Evolutionary conservation across 2,113 vertebrate species (phyloP).

Genomic region (Hypocryptadius cinnamomeus): DNA sequence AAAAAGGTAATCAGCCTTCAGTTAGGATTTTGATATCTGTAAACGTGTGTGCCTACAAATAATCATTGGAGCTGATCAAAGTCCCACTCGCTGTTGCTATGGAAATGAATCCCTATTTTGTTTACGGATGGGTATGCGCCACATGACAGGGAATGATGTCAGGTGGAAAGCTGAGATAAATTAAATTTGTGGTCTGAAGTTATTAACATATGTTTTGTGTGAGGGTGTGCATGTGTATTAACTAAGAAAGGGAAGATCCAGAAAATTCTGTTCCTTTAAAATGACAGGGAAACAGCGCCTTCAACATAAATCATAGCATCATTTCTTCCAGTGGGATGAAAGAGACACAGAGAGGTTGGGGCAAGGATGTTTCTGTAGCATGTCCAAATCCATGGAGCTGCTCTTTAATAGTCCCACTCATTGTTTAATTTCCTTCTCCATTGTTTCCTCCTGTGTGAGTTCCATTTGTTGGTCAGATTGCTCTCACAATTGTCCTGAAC

Average conservation of each 20-base stretch:
- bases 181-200: constrained; percentile 70
- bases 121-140: constrained; percentile 67
- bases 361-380: not conserved
- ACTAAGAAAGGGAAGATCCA: constrained; percentile 23
- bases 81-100: constrained; percentile 70
- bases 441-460: not conserved
- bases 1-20: constrained; percentile 57
- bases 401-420: not conserved
- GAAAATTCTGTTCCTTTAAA: constrained; percentile 34
- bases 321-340: not conserved
- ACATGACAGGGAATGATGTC: constrained; percentile 68
- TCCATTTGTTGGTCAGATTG: not conserved
- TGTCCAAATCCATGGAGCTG: not conserved
- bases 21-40: constrained; percentile 66
- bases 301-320: not conserved
- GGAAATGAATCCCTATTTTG: constrained; percentile 71
- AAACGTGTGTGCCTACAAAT: constrained; percentile 69
- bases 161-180: constrained; percentile 68
- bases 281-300: not conserved
- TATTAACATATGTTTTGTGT: constrained; percentile 65
- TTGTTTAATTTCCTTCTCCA: not conserved
- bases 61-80: constrained; percentile 76
- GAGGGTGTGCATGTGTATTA: constrained; percentile 19
- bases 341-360: not conserved
- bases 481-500: not conserved